phyloP scores from a whole-genome alignment of 2,113 vertebrate genomes.

The Vombatus ursinus region DNA sequence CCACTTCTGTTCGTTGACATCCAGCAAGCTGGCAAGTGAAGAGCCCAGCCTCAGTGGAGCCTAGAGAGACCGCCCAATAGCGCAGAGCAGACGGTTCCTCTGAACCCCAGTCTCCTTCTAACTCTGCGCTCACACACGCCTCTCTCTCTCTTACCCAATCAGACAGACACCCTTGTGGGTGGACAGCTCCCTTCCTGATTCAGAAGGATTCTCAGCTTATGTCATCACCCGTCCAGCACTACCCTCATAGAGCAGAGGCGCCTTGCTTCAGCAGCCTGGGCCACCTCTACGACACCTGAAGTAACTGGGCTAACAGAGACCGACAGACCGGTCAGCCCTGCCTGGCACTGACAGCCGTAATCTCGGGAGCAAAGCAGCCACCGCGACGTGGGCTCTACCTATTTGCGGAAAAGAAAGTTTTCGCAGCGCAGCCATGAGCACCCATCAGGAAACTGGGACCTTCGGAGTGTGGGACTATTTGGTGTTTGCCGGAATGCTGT shows the following conservation, averaged over 20 bases:
- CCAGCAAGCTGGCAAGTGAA: background rate
- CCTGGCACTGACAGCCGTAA: background rate
- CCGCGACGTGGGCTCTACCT: background rate
- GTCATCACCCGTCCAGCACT: no score
- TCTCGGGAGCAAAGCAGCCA: background rate
- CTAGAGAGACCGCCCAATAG: no score
- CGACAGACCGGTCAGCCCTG: background rate
- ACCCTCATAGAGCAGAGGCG: background rate
- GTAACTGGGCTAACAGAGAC: background rate
- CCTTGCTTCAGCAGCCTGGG: background rate
- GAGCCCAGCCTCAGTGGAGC: background rate
- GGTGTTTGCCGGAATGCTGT: conserved; percentile 89
- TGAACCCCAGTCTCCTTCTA: background rate
- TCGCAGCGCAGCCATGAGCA: conserved; percentile 39
- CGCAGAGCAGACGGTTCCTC: background rate
- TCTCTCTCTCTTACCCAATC: background rate
- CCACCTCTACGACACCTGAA: no score
- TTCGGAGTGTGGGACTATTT: conserved; percentile 89
- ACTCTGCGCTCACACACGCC: no score
- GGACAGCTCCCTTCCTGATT: background rate
- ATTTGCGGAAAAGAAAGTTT: background rate
- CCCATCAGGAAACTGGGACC: conserved; percentile 33
- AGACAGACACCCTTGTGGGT: background rate
- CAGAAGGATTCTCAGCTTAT: background rate
- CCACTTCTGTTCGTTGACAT: background rate